These are phyloP conservation scores for Murina feae DNA, from an alignment of 2,113 vertebrate species.

Conservation along the genomic window DNA sequence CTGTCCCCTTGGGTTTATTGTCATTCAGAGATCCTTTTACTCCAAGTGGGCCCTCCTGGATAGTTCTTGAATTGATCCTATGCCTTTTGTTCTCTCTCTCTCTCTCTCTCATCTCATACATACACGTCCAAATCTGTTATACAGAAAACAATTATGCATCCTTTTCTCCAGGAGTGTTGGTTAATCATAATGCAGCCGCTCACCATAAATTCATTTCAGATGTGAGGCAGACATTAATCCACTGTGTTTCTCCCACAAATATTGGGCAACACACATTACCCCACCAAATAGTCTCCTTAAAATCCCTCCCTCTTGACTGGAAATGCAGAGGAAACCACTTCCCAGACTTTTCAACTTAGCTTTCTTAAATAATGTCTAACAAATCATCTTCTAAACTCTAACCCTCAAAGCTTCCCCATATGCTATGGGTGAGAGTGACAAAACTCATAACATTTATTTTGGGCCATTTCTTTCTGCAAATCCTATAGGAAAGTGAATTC, in stretches of 20 bases:
- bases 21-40: background rate
- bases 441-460: conserved; percentile 7
- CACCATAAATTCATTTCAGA: background rate
- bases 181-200: background rate
- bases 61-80: background rate
- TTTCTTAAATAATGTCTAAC: background rate
- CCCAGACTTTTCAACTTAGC: background rate
- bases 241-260: background rate
- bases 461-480: background rate
- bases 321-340: background rate
- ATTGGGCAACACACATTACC: background rate
- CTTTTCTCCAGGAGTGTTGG: background rate
- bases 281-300: background rate
- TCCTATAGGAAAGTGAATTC: background rate
- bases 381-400: background rate
- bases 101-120: background rate
- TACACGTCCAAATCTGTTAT: background rate
- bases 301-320: background rate
- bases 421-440: background rate
- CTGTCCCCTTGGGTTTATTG: background rate
- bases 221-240: background rate
- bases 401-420: background rate
- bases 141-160: background rate
- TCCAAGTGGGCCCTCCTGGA: background rate
- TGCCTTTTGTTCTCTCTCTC: background rate